Base-by-base conservation (phyloP, 1,140 invertebrate genomes). In the Macrocentrus cingulum region DNA sequence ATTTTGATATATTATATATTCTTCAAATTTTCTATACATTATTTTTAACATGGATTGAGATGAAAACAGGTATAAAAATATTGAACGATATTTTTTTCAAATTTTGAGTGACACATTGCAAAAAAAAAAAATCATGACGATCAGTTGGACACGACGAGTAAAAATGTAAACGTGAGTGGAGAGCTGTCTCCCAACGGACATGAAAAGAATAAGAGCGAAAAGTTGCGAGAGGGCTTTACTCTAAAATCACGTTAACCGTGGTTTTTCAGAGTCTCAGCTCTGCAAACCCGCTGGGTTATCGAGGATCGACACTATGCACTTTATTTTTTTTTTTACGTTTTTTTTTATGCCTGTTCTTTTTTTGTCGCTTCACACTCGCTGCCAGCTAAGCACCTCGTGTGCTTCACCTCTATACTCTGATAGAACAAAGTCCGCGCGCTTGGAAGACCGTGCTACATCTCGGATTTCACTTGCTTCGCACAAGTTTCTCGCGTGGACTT, bases 221-320 rank as follows among this genome's bases (percentile, higher is more conserved):
- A 58, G 23, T 44, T 41, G 37, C 50, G 34, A 58, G 45, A 37
- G 15, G 23, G 16, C 16, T 42, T 58, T 58, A 58, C 46, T 51
- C 15, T 25, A 44, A 51, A 59, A 44, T 49, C 45, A 36, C 34
- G 37, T 55, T 58, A 60, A 60, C 51, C 23, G 51, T 50, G 56
- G 56, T 51, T 58, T 51, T 58, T 22, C 23, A n/a, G n/a, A n/a
- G 15, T 32, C 41, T 29, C 34, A 37, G 37, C 29, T 19, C n/a
- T n/a, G n/a, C 34, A 58, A 16, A 13, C 25, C 36, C 19, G 32
- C 29, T 44, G 34, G 37, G 36, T 52, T 48, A 53, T 59, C 50
- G 50, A 48, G 32, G 32, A 53, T 53, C 36, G 56, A 44, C 23
- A 37, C 34, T 39, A 13, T 25, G 34, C 34, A 25, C 32, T 23